Evolutionary conservation across 1,140 invertebrate species (phyloP).

Genomic region (Nomia melanderi): DNA sequence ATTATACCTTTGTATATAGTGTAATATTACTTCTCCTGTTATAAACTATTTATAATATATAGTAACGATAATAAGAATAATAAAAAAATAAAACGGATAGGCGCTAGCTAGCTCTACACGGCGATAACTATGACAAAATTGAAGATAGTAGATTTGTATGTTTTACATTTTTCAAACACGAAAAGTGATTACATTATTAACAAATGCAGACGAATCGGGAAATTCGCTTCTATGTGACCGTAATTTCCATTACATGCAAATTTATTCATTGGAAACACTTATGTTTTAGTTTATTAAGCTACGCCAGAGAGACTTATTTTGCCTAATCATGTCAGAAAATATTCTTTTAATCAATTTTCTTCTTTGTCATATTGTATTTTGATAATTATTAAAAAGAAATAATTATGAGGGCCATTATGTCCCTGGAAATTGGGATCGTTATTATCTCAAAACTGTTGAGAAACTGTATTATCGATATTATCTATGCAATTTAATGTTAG

Average conservation of each 20-base stretch:
- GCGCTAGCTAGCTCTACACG: slow-evolving; percentile 59
- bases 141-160: slow-evolving; percentile 67
- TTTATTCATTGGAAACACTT: slow-evolving; percentile 10
- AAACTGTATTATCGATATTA: slow-evolving; percentile 13
- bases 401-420: not conserved
- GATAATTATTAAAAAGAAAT: not conserved
- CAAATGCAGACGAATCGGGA: slow-evolving; percentile 59
- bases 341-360: slow-evolving; percentile 16
- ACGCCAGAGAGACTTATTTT: not conserved
- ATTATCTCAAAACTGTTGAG: slow-evolving; percentile 5
- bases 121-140: slow-evolving; percentile 66
- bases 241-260: slow-evolving; percentile 18
- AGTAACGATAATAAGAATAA: slow-evolving; percentile 46
- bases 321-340: slow-evolving; percentile 5
- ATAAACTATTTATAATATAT: slow-evolving; percentile 73
- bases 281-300: slow-evolving; percentile 2
- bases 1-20: slow-evolving; percentile 76
- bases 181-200: slow-evolving; percentile 35
- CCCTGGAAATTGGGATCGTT: not conserved
- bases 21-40: slow-evolving; percentile 71
- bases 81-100: slow-evolving; percentile 45
- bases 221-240: slow-evolving; percentile 57
- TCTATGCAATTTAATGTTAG: slow-evolving; percentile 27
- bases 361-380: not conserved
- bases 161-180: slow-evolving; percentile 60